Percentiles rank a stretch among this genome's conserved stretches.
Evolutionary conservation across 2,888 invertebrate species (phyloP).

Genomic region (Tenthredo scrophulariae): DNA sequence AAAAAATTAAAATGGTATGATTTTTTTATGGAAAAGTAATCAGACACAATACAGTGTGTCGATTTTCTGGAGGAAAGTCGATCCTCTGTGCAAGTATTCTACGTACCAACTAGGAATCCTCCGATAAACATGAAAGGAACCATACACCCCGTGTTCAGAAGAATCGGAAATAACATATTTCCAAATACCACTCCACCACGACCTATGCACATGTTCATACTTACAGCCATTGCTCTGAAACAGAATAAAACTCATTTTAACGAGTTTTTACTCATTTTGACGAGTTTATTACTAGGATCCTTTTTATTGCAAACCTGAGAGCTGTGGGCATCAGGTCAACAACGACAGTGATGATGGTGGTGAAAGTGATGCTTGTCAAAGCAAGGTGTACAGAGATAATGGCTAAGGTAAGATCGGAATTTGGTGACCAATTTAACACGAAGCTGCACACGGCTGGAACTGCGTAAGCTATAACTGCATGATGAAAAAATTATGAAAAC

Average conservation of each 20-base stretch:
- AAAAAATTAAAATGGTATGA: background rate
- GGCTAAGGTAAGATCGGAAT: conserved; percentile 51
- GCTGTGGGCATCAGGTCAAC: conserved; percentile 59
- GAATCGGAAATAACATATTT: conserved; percentile 84
- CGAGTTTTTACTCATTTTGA: too few species aligned
- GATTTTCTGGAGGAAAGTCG: background rate
- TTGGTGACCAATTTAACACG: conserved; percentile 57
- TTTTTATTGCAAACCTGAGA: conserved; percentile 52
- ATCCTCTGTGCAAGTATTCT: background rate
- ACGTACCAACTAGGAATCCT: conserved; percentile 80
- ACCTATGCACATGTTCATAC: conserved; percentile 84
- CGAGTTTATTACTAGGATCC: background rate
- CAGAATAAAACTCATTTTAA: background rate
- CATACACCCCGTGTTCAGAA: conserved; percentile 83
- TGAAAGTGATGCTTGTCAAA: conserved; percentile 75
- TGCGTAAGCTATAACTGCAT: background rate
- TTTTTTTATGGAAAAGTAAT: background rate
- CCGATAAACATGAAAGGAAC: conserved; percentile 85
- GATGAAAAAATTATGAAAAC: background rate
- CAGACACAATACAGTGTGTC: background rate
- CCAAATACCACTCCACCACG: conserved; percentile 84
- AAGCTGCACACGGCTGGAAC: conserved; percentile 17
- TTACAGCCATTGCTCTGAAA: conserved; percentile 80
- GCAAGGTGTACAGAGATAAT: conserved; percentile 54
- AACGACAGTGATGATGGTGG: conserved; percentile 78